Percentiles rank a stretch among this genome's conserved stretches.
Conservation (phyloP, 1,140 invertebrate genomes). For the Nasonia vitripennis region DNA sequence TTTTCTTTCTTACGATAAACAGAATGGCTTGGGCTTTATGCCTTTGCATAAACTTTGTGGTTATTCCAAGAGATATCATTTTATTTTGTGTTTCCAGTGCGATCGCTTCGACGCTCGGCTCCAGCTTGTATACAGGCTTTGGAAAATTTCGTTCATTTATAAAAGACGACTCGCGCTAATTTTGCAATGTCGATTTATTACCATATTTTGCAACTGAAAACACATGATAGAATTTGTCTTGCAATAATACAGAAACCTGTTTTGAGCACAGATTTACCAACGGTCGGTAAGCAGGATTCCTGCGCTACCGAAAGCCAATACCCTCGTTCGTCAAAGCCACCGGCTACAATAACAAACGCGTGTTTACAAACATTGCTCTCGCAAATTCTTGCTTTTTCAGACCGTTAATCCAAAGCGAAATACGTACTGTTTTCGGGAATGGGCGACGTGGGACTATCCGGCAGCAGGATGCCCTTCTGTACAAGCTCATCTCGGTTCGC, state of each 20-base stretch:
- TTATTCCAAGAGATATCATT: no score
- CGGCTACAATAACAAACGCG: background rate
- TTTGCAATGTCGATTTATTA: background rate
- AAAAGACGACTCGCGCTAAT: background rate
- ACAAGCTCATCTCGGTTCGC: slow-evolving; percentile 97
- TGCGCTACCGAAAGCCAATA: background rate
- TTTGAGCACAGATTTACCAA: background rate
- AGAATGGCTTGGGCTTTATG: no score
- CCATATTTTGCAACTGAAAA: background rate
- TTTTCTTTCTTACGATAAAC: no score
- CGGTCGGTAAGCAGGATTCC: background rate
- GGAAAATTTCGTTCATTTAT: background rate
- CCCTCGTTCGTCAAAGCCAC: background rate
- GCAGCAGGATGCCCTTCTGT: slow-evolving; percentile 95
- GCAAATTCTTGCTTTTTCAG: background rate
- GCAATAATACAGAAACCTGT: slow-evolving; percentile 7
- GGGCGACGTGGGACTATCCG: slow-evolving; percentile 89
- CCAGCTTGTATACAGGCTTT: no score
- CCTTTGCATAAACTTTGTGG: no score
- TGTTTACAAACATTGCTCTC: background rate
- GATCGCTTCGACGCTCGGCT: no score
- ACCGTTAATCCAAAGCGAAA: background rate
- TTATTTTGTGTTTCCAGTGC: no score
- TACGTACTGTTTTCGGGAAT: slow-evolving; percentile 86
- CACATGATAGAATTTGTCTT: background rate